Evolutionary conservation across 1,140 invertebrate species (phyloP).

Genomic region (Hypsibius dujardini): DNA sequence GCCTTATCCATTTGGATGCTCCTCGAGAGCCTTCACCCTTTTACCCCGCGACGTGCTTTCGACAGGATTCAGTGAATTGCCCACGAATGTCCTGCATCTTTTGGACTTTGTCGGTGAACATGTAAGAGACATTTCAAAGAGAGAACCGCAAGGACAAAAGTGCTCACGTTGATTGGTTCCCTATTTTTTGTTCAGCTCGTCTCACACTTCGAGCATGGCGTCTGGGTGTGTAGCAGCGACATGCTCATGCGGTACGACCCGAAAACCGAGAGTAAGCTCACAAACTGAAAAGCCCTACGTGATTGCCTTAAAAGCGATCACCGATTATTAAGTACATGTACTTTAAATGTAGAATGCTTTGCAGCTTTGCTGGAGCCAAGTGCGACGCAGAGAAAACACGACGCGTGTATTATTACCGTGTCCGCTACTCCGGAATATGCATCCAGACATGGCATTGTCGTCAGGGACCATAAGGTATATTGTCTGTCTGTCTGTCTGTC

Average conservation of each 20-base stretch:
- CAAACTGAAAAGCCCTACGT: conserved; percentile 22
- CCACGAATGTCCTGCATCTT: conserved; percentile 29
- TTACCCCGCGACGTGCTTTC: conserved; percentile 26
- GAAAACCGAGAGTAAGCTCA: too few relatives aligned
- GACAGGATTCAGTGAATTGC: conserved; percentile 26
- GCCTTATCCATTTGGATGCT: conserved; percentile 32
- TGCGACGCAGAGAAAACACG: not conserved
- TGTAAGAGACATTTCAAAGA: conserved; percentile 23
- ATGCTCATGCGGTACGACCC: conserved; percentile 28
- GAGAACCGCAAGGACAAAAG: too few relatives aligned
- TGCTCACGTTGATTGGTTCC: too few relatives aligned
- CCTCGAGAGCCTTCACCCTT: conserved; percentile 32
- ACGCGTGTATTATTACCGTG: conserved; percentile 29
- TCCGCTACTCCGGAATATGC: conserved; percentile 29
- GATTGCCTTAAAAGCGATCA: conserved; percentile 17
- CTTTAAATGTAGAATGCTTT: conserved; percentile 8
- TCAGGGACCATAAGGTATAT: conserved; percentile 29
- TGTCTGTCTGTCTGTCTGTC: too few relatives aligned
- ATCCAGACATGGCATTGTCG: conserved; percentile 34
- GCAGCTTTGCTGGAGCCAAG: not conserved
- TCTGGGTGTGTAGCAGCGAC: conserved; percentile 39
- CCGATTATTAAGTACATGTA: not conserved
- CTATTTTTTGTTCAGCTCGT: conserved; percentile 30
- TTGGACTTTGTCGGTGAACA: conserved; percentile 29
- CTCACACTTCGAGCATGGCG: conserved; percentile 29